Evolutionary conservation across 2,888 invertebrate genomes (phyloP), one percentile per base, ranked within the genome.

Genomic region (Phymatocera aterrima): DNA sequence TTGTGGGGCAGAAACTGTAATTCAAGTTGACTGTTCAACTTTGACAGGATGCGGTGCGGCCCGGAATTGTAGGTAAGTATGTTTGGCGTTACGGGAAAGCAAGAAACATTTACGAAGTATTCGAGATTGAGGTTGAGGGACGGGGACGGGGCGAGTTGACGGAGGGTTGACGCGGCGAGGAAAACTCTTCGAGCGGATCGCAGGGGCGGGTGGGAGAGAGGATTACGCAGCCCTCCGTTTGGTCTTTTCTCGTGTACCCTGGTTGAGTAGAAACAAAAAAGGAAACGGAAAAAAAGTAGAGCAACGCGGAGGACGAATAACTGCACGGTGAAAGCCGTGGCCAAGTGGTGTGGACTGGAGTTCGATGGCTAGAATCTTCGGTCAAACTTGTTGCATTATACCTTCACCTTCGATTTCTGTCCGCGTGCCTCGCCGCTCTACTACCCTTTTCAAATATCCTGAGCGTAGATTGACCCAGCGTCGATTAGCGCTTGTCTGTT

Each of bases 361-460:
- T 70, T 48, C 51, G 48, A 70, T 31, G 43, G 40, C 46, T 24
- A 68, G 46, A 46, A 48, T 70, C 48, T 70, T 68, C 68, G 70
- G 70, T 70, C 48, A 70, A 70, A 70, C 70, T 70, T 70, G 70
- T 70, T 70, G 70, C 70, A 51, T 70, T 70, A 48, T 70, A 31
- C 46, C 46, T 68, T 46, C 24, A 46, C 68, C 43, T 68, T 46
- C 43, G 64, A 64, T 64, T 64, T 64, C n/a, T 18, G 18, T 31
- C 18, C 64, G 24, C 21, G 64, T 24, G 8, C 37, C 37, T 37
- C 21, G 5, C 18, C 64, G 2, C 6, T 18, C 2, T 37, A n/a
- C n/a, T n/a, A n/a, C n/a, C n/a, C 64, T 64, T 64, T 64, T 64
- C 64, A 64, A 64, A 64, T 34, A 40, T 34, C 40, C 6, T 12